These are phyloP conservation scores for Gibbula magus DNA, from an alignment of 2,888 invertebrate species.

Conservation along the genomic window DNA sequence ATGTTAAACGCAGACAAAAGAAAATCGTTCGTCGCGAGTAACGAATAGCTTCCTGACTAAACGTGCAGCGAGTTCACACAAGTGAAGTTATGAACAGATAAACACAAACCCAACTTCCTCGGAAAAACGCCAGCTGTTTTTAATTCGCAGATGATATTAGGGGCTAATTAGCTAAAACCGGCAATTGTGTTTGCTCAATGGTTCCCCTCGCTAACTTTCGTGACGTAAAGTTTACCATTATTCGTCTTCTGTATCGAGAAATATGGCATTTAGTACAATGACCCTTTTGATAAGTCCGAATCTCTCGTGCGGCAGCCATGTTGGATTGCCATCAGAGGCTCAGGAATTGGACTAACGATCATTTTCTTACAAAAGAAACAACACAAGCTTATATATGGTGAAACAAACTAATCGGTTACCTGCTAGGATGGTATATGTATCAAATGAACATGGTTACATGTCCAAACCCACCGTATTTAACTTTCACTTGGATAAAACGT, in stretches of 20 bases:
- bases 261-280: slow-evolving; percentile 6
- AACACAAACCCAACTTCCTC: slow-evolving; percentile 6
- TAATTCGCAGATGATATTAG: slow-evolving; percentile 25
- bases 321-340: slow-evolving; percentile 18
- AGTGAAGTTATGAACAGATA: slow-evolving; percentile 19
- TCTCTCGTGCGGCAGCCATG: slow-evolving; percentile 14
- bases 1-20: background rate
- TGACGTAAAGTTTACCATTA: background rate
- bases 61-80: slow-evolving; percentile 21
- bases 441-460: background rate
- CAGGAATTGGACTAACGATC: slow-evolving; percentile 1
- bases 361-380: slow-evolving; percentile 24
- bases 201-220: background rate
- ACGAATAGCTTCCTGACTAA: background rate
- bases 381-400: background rate
- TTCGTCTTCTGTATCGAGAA: background rate
- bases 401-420: background rate
- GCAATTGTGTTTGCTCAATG: background rate
- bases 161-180: background rate
- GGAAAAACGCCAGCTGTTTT: slow-evolving; percentile 26
- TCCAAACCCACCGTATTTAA: slow-evolving; percentile 19
- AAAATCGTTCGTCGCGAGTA: background rate
- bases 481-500: slow-evolving; percentile 1
- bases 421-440: background rate
- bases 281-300: slow-evolving; percentile 17